Evolutionary conservation across 2,113 vertebrate genomes (phyloP).

Genomic region (Pogona vitticeps): DNA sequence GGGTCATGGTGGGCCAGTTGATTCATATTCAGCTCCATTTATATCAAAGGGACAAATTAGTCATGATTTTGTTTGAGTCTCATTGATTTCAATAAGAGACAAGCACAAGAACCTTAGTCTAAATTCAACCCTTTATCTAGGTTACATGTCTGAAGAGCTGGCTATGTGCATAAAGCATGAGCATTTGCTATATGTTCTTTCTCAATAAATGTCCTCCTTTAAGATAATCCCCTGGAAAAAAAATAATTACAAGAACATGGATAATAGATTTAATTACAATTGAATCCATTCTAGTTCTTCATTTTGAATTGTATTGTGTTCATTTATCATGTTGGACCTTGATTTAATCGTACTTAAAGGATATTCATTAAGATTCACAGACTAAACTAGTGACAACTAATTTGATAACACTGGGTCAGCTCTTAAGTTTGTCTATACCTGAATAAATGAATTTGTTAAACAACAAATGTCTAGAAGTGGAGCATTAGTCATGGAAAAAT

Average conservation of each 20-base stretch:
- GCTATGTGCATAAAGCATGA: no score
- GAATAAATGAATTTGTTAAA: background rate
- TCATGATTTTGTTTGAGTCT: no score
- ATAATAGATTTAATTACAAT: background rate
- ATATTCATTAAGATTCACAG: background rate
- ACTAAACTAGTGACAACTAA: background rate
- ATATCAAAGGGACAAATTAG: no score
- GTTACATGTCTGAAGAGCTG: background rate
- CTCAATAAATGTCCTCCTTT: background rate
- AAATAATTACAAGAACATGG: background rate
- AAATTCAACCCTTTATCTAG: background rate
- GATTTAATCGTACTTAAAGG: background rate
- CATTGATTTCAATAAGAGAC: background rate
- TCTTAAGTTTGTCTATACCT: background rate
- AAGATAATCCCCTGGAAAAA: background rate
- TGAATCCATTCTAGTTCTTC: background rate
- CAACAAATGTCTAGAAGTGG: background rate
- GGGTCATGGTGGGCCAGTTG: no score
- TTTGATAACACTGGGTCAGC: background rate
- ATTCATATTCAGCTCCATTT: no score
- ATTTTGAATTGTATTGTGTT: background rate
- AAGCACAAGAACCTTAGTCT: background rate
- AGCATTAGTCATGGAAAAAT: background rate
- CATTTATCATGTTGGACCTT: background rate
- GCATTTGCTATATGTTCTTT: background rate